Evolutionary conservation across 2,888 invertebrate species (phyloP), one percentile per base, ranked within the genome.

Genomic region (Ganaspis brasiliensis): DNA sequence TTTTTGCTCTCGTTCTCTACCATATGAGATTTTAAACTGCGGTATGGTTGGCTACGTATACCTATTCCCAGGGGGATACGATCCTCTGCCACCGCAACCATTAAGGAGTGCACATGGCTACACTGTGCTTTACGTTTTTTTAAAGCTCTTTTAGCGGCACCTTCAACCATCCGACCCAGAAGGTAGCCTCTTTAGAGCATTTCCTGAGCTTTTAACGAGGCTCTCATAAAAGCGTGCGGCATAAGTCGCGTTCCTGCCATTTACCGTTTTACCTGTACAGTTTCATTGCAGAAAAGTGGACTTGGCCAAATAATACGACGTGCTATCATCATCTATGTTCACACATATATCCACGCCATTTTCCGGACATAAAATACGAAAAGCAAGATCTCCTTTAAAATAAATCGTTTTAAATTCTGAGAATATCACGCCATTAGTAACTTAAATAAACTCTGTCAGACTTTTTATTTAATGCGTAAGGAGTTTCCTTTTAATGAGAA

Each of bases 141-240:
- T 79, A 82, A 52, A 84, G 81, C 87, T 85, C 83, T 87, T 88
- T 85, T 85, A 87, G 81, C 87, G 81, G 77, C 81, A 83, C 82
- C 85, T 83, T 81, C 83, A 75, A 79, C 81, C 80, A 79, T 81
- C 74, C 78, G 73, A 73, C 73, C 78, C 63, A 70, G 67, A 57
- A 72, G 70, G 49, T 57, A 59, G 73, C 72, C 45, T 70, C 82
- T 87, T 88, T 84, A 84, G 83, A 83, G 84, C 86, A 85, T 88
- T 88, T 85, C 84, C 86, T 81, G 83, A 84, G 88, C 87, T 87
- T 87, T 88, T 88, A 88, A 87, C 87, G 88, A 87, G 87, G 81
- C 82, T 73, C 81, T 85, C 84, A 61, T 84, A 85, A 87, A 85
- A 85, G 81, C 79, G 74, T 75, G 56, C 45, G 26, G 74, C 45